Percentiles rank a stretch among this genome's conserved stretches.
Conservation (phyloP, 1,140 invertebrate genomes). For the Drosophila pseudoobscura region DNA sequence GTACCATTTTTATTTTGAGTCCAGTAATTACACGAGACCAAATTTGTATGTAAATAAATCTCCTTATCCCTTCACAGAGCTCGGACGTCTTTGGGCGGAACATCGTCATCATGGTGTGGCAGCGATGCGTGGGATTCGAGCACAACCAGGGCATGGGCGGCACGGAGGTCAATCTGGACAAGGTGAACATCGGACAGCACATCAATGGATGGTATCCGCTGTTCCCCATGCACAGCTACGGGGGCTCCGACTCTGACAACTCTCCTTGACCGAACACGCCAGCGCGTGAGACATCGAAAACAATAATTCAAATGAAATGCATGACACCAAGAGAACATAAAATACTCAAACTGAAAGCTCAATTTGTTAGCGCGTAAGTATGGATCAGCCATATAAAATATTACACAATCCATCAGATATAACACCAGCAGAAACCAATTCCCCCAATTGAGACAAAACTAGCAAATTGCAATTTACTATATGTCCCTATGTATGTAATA, state of each 20-base stretch:
- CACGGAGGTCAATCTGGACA: slow-evolving; percentile 91
- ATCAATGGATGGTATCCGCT: slow-evolving; percentile 95
- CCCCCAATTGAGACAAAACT: slow-evolving; percentile 1
- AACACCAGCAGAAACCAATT: not conserved
- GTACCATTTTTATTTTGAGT: slow-evolving; percentile 44
- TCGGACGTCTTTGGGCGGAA: slow-evolving; percentile 90
- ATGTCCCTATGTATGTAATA: slow-evolving; percentile 26
- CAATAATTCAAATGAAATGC: slow-evolving; percentile 59
- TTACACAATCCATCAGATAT: slow-evolving; percentile 2
- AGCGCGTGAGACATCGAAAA: slow-evolving; percentile 32
- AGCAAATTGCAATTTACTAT: not conserved
- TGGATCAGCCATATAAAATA: slow-evolving; percentile 25
- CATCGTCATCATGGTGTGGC: slow-evolving; percentile 94
- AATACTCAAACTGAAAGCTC: slow-evolving; percentile 59
- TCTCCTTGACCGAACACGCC: slow-evolving; percentile 86
- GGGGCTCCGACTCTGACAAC: slow-evolving; percentile 87
- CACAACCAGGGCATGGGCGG: slow-evolving; percentile 94
- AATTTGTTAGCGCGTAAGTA: slow-evolving; percentile 75
- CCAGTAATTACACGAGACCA: slow-evolving; percentile 61
- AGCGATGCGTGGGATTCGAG: slow-evolving; percentile 92
- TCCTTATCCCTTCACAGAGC: slow-evolving; percentile 82
- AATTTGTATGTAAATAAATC: slow-evolving; percentile 64
- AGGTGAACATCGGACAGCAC: slow-evolving; percentile 89
- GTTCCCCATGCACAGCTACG: slow-evolving; percentile 90
- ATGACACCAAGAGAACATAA: slow-evolving; percentile 21